A percentile compares a stretch with the other conserved stretches of the same genome.
phyloP scores from a whole-genome alignment of 1,140 invertebrate species.

The Manduca sexta region DNA sequence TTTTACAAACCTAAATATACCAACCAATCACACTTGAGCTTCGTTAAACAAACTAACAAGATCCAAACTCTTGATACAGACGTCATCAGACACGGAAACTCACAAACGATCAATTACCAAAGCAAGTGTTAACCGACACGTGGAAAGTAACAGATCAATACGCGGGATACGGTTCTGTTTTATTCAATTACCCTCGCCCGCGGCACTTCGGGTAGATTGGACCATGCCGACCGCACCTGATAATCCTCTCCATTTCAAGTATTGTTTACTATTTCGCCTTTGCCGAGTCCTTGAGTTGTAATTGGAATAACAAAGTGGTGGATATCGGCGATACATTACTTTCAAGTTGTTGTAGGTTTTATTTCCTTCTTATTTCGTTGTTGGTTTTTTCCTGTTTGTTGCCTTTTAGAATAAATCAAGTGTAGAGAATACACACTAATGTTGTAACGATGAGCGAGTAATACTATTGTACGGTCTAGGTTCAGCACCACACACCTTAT shows the following conservation, averaged over 20 bases:
- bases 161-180: constrained; percentile 1
- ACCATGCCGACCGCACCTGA: neutral
- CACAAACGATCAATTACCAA: neutral
- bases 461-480: no score
- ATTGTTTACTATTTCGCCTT: no score
- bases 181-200: constrained; percentile 3
- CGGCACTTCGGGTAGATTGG: neutral
- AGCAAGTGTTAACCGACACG: neutral
- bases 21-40: no score
- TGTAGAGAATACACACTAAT: no score
- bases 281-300: neutral
- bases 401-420: neutral
- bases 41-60: no score
- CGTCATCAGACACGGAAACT: no score
- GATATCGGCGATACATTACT: no score
- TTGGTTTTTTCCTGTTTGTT: neutral
- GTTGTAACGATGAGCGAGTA: no score
- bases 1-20: no score
- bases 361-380: neutral
- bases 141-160: neutral
- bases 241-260: neutral
- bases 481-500: no score
- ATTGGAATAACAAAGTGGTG: neutral
- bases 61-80: no score
- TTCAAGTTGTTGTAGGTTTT: neutral